Base-by-base conservation (phyloP, 2,888 invertebrate genomes). In the Trichogramma dendrolimi region DNA sequence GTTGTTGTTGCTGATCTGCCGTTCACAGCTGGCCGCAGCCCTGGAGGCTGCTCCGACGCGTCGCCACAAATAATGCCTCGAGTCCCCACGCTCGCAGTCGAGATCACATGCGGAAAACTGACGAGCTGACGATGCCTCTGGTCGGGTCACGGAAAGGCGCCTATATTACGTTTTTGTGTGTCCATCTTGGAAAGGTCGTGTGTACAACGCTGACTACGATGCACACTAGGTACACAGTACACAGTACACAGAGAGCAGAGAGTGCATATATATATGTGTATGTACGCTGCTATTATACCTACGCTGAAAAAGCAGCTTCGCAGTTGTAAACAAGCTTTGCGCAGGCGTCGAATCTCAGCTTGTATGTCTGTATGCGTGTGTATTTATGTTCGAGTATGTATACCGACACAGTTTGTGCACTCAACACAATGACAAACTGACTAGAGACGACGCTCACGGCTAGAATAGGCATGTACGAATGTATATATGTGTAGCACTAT, bases 151-250 rank as follows among this genome's bases (percentile, higher is more conserved):
- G 27, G 27, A 27, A 2, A 27, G 71, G 72, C 72, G 72, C 74
- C 74, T 27, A 27, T 27, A 27, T 27, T 27, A 27, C 27, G 27
- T 27, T 27, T 27, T 27, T 27, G 27, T 74, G 75, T 76, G 73
- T 77, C 79, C 79, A 78, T 79, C 75, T 79, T 79, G 78, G 75
- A 79, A 79, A 79, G 79, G 79, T 79, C 79, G 79, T 79, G 77
- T 78, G 72, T 72, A 75, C 77, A 71, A 48, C 48, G n/a, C 11
- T 14, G 48, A 48, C 48, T 48, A 27, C 27, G 27, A 27, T 27
- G 27, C 27, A 27, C 27, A 27, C 27, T 27, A 27, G 27, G 27
- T 27, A 27, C 27, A 2, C 27, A 27, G 27, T 27, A 27, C 27
- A 27, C 27, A 27, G 27, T 27, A 27, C 27, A 27, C 27, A 27